Base-by-base conservation (phyloP, 2,888 invertebrate species). In the Bellardia bayeri region DNA sequence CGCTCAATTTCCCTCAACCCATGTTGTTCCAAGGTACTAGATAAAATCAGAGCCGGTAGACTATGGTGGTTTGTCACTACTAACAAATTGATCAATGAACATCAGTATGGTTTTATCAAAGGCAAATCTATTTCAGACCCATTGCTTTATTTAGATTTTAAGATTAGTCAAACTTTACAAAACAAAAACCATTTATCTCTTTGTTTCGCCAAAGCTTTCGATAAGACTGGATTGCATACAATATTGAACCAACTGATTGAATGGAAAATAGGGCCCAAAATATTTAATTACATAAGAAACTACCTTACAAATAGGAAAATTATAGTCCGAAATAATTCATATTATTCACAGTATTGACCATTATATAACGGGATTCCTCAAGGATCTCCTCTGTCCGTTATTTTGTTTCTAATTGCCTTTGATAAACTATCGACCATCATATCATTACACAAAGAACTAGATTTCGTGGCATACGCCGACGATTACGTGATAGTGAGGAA, bases 131-230 rank as follows among this genome's bases (percentile, higher is more conserved):
- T n/a, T 14, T 51, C 51, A 14, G 51, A 51, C 3, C n/a, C 51
- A 13, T 33, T 61, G 33, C 30, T 61, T 13, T 33, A 33, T 33
- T 13, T 61, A 61, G 61, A 61, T 14, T 61, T 61, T 13, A 33
- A 33, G 30, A 61, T 61, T 13, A 61, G 13, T 13, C 61, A 61
- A 61, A 1, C 33, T 13, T 33, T 61, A 14, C 8, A 33, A 51
- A 75, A 16, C 8, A 80, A 66, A 83, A 83, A 80, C 14, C 83
- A 83, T 14, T 54, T 84, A 16, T 80, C 74, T 13, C 56, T 82
- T 37, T 79, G 79, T 51, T 82, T 78, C 54, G 56, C 11, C n/a
- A 81, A 81, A 72, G 81, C 81, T 14, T 85, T 56, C 40, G 82
- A 82, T 16, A 63, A 76, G 33, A 71, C 74, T 14, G 84, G 84